Conservation (phyloP, 2,113 vertebrate species). For the pig (Sus scrofa) region DNA sequence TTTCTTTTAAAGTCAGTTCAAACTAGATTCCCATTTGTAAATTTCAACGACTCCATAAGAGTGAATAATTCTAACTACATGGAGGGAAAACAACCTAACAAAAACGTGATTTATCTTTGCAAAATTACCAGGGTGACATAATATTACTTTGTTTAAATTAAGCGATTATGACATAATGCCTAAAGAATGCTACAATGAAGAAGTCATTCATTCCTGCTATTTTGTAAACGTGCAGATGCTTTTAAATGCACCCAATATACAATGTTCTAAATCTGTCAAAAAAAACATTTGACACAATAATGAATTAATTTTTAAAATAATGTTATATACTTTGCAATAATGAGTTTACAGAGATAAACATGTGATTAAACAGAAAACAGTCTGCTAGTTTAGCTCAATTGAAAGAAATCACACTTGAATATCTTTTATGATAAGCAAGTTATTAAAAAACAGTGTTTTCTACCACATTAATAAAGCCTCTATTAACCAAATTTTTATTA, state of each 20-base stretch:
- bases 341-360: slow-evolving; percentile 1
- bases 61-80: slow-evolving; percentile 51
- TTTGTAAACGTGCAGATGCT: slow-evolving; percentile 63
- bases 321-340: background rate
- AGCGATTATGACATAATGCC: slow-evolving; percentile 71
- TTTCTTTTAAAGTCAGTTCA: slow-evolving; percentile 48
- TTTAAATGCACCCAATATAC: slow-evolving; percentile 30
- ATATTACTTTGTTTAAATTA: slow-evolving; percentile 78
- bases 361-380: background rate
- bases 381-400: background rate
- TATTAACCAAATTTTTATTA: background rate
- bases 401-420: background rate
- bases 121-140: slow-evolving; percentile 62
- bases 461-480: background rate
- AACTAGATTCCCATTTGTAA: slow-evolving; percentile 57
- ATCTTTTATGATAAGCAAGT: slow-evolving; percentile 38
- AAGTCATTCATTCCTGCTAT: slow-evolving; percentile 54
- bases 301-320: slow-evolving; percentile 54
- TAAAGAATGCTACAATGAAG: slow-evolving; percentile 58
- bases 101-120: slow-evolving; percentile 75
- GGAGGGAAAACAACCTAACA: slow-evolving; percentile 57
- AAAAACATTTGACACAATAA: slow-evolving; percentile 42
- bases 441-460: slow-evolving; percentile 25
- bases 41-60: slow-evolving; percentile 32
- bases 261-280: slow-evolving; percentile 54